A percentile compares a stretch with the other conserved stretches of the same genome.
phyloP scores from a whole-genome alignment of 23 tunicate species.

The Halocynthia roretzi region DNA sequence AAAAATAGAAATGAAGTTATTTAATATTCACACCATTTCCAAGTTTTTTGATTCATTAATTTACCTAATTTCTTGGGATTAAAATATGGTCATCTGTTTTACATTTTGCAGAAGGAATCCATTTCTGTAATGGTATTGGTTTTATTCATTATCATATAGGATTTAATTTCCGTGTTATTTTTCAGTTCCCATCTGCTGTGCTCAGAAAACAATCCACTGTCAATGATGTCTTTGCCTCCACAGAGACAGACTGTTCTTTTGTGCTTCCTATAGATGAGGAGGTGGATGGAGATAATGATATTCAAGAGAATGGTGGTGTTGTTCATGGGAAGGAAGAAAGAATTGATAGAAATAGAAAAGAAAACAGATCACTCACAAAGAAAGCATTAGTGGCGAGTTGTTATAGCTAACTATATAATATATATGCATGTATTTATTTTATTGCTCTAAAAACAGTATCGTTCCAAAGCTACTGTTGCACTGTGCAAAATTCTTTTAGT shows the following conservation, averaged over 20 bases:
- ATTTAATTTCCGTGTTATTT: not conserved
- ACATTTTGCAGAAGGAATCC: not conserved
- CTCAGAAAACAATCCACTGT: constrained; percentile 16
- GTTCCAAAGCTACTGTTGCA: no score
- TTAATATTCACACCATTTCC: no score
- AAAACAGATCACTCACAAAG: no score
- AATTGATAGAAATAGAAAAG: no score
- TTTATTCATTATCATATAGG: not conserved
- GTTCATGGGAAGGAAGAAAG: no score
- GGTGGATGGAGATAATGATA: not conserved
- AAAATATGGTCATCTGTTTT: not conserved
- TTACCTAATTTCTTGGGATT: no score
- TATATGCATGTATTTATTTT: not conserved
- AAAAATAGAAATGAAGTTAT: no score
- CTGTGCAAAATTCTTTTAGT: no score
- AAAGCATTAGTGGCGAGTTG: not conserved
- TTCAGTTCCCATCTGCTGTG: not conserved
- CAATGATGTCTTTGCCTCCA: constrained; percentile 21
- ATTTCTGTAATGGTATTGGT: not conserved
- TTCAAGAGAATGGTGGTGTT: no score
- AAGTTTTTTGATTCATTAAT: no score
- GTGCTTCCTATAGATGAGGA: not conserved
- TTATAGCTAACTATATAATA: not conserved
- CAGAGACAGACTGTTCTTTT: constrained; percentile 1
- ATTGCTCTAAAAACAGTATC: not conserved